Conservation (phyloP, 2,888 invertebrate genomes). For the Bellardia bayeri region DNA sequence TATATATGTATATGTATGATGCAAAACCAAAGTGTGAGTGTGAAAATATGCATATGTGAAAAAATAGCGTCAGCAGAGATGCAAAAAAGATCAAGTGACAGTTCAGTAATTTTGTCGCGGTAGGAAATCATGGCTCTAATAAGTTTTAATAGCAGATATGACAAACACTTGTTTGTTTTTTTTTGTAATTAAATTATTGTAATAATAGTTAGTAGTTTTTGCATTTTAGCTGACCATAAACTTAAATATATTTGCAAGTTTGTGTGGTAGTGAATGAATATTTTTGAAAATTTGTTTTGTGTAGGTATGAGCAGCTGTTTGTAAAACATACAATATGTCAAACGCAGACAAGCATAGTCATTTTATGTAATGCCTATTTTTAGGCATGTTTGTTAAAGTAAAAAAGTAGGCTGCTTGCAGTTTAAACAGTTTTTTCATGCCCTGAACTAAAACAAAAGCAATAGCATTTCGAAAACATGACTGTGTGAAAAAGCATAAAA, state of each 20-base stretch:
- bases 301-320: conserved; percentile 11
- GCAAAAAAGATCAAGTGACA: too few species aligned
- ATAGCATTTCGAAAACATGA: conserved; percentile 24
- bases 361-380: conserved; percentile 69
- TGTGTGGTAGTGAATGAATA: conserved; percentile 31
- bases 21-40: background rate
- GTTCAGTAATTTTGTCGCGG: too few species aligned
- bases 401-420: conserved; percentile 64
- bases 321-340: conserved; percentile 68
- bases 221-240: background rate
- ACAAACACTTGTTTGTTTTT: too few species aligned
- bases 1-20: background rate
- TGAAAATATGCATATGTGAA: conserved; percentile 19
- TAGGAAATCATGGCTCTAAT: too few species aligned
- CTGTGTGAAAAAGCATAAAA: conserved; percentile 44
- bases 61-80: background rate
- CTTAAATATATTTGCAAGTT: background rate
- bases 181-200: too few species aligned
- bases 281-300: conserved; percentile 39
- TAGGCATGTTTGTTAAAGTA: conserved; percentile 60
- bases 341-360: conserved; percentile 71
- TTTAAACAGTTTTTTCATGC: conserved; percentile 54
- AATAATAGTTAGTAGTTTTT: background rate
- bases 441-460: conserved; percentile 28
- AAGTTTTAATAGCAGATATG: too few species aligned